Conservation (phyloP, 2,113 vertebrate species). For the Eptesicus fuscus region DNA sequence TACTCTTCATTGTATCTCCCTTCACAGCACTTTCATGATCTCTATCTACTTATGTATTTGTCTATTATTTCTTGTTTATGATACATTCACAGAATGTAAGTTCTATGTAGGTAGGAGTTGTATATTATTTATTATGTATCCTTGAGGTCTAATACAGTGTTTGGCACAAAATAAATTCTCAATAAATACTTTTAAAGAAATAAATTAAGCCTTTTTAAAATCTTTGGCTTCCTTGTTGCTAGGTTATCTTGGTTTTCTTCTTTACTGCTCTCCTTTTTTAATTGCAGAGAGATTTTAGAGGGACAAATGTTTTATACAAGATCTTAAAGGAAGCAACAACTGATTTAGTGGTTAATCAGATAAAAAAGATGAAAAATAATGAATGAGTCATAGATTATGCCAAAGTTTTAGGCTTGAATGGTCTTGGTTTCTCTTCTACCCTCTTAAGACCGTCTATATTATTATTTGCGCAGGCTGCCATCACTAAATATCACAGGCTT, state of each 20-base stretch:
- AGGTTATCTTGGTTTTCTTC: neutral
- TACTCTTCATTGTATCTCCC: neutral
- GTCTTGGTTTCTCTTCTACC: neutral
- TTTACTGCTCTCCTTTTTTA: neutral
- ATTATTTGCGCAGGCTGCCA: neutral
- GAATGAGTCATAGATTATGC: neutral
- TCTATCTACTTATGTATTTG: neutral
- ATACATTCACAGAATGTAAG: neutral
- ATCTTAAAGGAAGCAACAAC: neutral
- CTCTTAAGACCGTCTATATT: neutral
- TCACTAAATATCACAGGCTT: neutral
- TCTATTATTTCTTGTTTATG: neutral
- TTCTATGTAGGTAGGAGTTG: neutral
- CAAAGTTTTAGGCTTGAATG: neutral
- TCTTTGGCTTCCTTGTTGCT: neutral
- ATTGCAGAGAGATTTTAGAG: neutral
- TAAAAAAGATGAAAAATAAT: neutral
- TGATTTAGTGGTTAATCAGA: neutral
- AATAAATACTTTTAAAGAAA: slow-evolving; percentile 5
- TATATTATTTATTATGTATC: neutral
- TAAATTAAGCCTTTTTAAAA: neutral
- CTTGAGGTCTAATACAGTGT: neutral
- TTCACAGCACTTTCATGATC: neutral
- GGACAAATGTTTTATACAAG: neutral
- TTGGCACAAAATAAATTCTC: neutral